These are phyloP conservation scores for Hyperopisus bebe DNA, from an alignment of 2,113 vertebrate genomes.

Conservation along the genomic window DNA sequence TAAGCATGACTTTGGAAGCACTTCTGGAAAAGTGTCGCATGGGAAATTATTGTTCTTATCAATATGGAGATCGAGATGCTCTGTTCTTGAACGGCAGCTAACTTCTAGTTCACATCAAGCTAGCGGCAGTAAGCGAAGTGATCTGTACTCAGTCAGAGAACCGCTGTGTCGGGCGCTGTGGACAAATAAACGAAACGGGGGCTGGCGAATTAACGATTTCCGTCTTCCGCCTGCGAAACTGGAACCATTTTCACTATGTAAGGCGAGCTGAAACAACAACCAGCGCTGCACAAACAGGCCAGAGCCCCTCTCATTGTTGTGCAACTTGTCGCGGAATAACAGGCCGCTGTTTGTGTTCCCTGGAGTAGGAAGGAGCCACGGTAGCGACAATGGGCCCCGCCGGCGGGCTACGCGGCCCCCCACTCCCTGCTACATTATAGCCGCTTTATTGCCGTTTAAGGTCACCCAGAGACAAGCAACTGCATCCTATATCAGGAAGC, in stretches of 20 bases:
- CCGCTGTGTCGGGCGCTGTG: neutral
- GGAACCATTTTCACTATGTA: slow-evolving; percentile 11
- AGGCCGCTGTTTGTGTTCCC: slow-evolving; percentile 34
- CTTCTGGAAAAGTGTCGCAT: neutral
- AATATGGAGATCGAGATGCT: neutral
- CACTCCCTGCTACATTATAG: slow-evolving; percentile 68
- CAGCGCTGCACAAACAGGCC: slow-evolving; percentile 27
- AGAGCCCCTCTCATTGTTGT: slow-evolving; percentile 29
- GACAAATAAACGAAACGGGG: neutral
- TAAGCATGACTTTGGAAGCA: neutral
- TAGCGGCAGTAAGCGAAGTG: neutral
- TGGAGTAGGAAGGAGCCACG: slow-evolving; percentile 23
- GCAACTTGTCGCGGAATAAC: slow-evolving; percentile 31
- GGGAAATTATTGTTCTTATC: neutral
- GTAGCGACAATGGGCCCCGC: slow-evolving; percentile 26
- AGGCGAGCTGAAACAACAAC: slow-evolving; percentile 33
- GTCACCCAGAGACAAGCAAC: slow-evolving; percentile 77
- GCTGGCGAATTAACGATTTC: slow-evolving; percentile 16
- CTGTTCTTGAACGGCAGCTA: neutral
- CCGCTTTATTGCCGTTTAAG: slow-evolving; percentile 79
- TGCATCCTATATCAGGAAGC: slow-evolving; percentile 90
- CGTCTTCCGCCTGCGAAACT: neutral
- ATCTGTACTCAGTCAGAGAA: neutral
- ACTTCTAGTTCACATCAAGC: neutral
- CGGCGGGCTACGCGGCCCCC: slow-evolving; percentile 27